These are phyloP conservation scores for Dendropsophus ebraccatus DNA, from an alignment of 2,113 vertebrate genomes.

Conservation along the genomic window DNA sequence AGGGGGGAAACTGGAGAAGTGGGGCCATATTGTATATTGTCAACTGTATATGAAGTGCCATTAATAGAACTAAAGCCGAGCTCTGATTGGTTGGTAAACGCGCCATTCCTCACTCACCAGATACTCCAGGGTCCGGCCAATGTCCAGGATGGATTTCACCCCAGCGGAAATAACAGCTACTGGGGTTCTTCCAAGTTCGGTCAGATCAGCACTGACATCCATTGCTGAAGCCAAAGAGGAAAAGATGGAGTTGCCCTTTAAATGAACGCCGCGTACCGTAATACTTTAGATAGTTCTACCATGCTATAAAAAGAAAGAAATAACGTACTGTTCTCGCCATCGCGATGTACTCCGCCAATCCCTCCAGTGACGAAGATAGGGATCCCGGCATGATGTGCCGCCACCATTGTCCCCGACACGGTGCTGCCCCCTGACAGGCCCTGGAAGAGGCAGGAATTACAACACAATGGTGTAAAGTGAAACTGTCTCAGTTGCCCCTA, in stretches of 20 bases:
- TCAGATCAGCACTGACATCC: constrained; percentile 90
- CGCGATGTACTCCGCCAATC: constrained; percentile 87
- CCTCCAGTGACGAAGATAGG: constrained; percentile 88
- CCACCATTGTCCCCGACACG: constrained; percentile 87
- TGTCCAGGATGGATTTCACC: constrained; percentile 89
- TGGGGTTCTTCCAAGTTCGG: constrained; percentile 85
- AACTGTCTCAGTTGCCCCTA: no score
- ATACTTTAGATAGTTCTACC: not conserved
- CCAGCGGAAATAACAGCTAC: constrained; percentile 87
- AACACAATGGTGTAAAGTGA: no score
- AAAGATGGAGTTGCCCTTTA: constrained; percentile 2
- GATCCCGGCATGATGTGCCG: constrained; percentile 82
- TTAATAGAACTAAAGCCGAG: not conserved
- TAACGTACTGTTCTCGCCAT: constrained; percentile 82
- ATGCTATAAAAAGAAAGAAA: not conserved
- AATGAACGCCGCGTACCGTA: not conserved
- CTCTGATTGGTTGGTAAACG: not conserved
- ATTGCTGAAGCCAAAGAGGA: constrained; percentile 73
- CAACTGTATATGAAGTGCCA: no score
- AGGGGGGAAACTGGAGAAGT: no score
- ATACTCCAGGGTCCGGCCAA: constrained; percentile 87
- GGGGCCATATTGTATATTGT: no score
- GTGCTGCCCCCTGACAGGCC: constrained; percentile 87
- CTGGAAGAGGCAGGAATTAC: constrained; percentile 66
- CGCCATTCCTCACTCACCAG: constrained; percentile 72